phyloP scores from a whole-genome alignment of 2,797 vertebrate species.

The Coregonus ussuriensis region DNA sequence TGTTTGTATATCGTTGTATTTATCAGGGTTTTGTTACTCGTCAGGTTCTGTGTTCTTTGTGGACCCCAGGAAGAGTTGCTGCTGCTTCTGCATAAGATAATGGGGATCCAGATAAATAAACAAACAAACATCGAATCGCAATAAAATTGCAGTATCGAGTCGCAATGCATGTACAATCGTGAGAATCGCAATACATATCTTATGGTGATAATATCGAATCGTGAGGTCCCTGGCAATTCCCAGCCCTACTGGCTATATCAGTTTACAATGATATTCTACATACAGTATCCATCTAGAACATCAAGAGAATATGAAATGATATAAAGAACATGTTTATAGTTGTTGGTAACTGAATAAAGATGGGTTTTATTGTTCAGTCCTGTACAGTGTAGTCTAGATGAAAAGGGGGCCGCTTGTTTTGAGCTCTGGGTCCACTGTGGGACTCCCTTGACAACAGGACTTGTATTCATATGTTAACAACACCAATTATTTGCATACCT shows the following conservation, averaged over 20 bases:
- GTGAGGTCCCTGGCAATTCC: too few species aligned
- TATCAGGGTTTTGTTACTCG: too few species aligned
- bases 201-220: too few species aligned
- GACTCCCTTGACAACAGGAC: constrained; percentile 60
- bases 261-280: background rate
- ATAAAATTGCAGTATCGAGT: too few species aligned
- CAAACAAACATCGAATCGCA: too few species aligned
- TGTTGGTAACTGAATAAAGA: constrained; percentile 40
- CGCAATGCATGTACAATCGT: too few species aligned
- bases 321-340: constrained; percentile 42
- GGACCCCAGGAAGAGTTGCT: too few species aligned
- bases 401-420: constrained; percentile 53
- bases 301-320: constrained; percentile 4
- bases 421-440: constrained; percentile 34
- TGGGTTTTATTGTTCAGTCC: constrained; percentile 38
- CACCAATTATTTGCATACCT: constrained; percentile 74
- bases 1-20: background rate
- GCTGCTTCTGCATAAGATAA: too few species aligned
- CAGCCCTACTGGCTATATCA: background rate
- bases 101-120: too few species aligned
- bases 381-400: constrained; percentile 45
- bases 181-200: too few species aligned
- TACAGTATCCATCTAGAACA: constrained; percentile 18
- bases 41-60: background rate
- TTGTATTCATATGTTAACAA: constrained; percentile 76